Percentiles rank a stretch among this genome's conserved stretches.
phyloP scores from a whole-genome alignment of 2,888 invertebrate genomes.

The Polymixis flavicincta region DNA sequence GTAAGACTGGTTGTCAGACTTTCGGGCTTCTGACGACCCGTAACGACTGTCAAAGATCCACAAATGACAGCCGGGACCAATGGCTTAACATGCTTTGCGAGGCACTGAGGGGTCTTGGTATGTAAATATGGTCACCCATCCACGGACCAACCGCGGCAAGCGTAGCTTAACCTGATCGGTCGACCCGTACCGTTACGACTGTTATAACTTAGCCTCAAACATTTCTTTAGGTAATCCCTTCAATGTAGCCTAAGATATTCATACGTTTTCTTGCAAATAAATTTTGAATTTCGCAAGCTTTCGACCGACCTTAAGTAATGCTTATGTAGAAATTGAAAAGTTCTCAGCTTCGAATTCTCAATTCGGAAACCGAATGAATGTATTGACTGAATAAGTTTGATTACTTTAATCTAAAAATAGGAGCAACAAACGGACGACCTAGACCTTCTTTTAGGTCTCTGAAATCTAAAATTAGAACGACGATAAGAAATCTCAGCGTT shows the following conservation, averaged over 20 bases:
- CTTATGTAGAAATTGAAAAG: background rate
- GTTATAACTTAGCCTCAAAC: background rate
- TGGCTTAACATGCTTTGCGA: no score
- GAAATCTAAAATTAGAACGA: conserved; percentile 30
- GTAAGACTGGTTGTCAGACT: no score
- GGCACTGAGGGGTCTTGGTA: no score
- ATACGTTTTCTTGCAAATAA: background rate
- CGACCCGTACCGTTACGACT: no score
- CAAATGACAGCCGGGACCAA: no score
- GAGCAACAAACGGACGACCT: background rate
- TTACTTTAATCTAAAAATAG: background rate
- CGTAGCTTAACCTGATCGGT: no score
- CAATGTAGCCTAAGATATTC: background rate
- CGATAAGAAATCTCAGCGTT: conserved; percentile 13
- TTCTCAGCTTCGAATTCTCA: background rate
- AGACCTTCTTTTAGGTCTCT: conserved; percentile 17
- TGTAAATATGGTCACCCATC: no score
- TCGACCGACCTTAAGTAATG: background rate
- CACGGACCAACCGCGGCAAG: no score
- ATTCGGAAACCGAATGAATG: background rate
- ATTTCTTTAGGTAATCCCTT: background rate
- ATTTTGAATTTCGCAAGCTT: background rate
- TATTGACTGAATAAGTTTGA: background rate
- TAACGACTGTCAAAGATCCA: no score
- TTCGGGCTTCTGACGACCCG: no score